Base-by-base conservation (phyloP, 2,797 vertebrate species). In the Brotula barbata region DNA sequence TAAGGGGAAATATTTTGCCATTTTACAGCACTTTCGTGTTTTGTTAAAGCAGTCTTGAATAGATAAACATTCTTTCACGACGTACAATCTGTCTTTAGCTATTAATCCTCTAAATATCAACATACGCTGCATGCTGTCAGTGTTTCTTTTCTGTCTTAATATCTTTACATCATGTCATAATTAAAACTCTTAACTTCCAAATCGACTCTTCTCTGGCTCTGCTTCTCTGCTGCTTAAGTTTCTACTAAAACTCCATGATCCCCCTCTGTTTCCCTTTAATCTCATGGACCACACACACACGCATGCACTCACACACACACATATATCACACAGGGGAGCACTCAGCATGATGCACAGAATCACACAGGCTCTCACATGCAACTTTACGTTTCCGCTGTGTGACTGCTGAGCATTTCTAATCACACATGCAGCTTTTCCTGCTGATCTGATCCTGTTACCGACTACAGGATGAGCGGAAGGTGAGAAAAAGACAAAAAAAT, bases 181-280 rank as follows among this genome's bases (percentile, higher is more conserved):
- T 78, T 37, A 78, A 83, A 74, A 76, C 62, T 80, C 44, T 40
- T 41, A 65, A 80, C 59, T 70, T 73, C 72, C 54, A 48, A 65
- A 70, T 65, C 0, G 46, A 66, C 59, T 77, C 69, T 78, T 85
- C 81, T 84, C 76, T 66, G 20, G 40, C 28, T 62, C 53, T 68
- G 74, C 63, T 68, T 42, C 75, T 68, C 33, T 51, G 9, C 68
- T 50, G 57, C 78, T 78, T 74, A 75, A 64, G 71, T 84, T 84
- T 85, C 75, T 76, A 78, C 83, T 83, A 80, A 84, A 88, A 75
- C 74, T 73, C 78, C 41, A 69, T 64, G 68, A 80, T 82, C 78
- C 76, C 66, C 65, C 55, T 71, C 52, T 51, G 63, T 79, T 71
- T 78, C 67, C 19, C 53, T 68, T 64, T 85, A 77, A 83, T 84